Conservation (phyloP, 2,113 vertebrate species). For the Apus apus region DNA sequence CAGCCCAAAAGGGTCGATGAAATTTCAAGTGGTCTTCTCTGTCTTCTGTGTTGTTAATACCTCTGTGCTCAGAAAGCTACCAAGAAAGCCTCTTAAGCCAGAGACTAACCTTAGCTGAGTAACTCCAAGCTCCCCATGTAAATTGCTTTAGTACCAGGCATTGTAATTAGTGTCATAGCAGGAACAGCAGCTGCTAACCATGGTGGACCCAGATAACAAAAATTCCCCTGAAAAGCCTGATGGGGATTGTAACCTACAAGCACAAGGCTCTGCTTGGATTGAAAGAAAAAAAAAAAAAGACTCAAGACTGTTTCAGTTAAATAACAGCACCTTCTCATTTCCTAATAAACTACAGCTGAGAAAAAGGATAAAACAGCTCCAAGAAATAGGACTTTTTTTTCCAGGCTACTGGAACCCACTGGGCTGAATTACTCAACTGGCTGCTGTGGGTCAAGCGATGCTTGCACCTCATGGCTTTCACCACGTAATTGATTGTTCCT, state of each 20-base stretch:
- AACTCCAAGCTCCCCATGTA: conserved; percentile 48
- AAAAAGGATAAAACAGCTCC: not conserved
- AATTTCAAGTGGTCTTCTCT: not conserved
- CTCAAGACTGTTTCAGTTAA: conserved; percentile 16
- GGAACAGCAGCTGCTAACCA: conserved; percentile 45
- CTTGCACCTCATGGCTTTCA: not conserved
- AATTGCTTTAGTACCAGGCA: conserved; percentile 53
- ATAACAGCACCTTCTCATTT: not conserved
- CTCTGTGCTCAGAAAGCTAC: conserved; percentile 23
- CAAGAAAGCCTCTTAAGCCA: conserved; percentile 61
- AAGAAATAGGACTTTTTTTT: not conserved
- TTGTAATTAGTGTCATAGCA: conserved; percentile 35
- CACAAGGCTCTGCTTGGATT: not conserved
- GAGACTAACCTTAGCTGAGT: conserved; percentile 64
- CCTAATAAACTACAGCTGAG: conserved; percentile 34
- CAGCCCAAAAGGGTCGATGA: not conserved
- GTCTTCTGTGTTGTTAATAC: conserved; percentile 3
- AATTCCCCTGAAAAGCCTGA: not conserved
- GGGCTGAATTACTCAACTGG: not conserved
- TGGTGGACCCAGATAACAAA: not conserved
- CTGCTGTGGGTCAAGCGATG: not conserved
- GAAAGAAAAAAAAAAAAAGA: not conserved
- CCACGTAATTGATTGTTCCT: rapidly evolving
- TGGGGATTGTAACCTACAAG: not conserved
- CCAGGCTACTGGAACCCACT: not conserved